Base-by-base conservation (phyloP, 2,888 invertebrate genomes). In the Axea sp. region DNA sequence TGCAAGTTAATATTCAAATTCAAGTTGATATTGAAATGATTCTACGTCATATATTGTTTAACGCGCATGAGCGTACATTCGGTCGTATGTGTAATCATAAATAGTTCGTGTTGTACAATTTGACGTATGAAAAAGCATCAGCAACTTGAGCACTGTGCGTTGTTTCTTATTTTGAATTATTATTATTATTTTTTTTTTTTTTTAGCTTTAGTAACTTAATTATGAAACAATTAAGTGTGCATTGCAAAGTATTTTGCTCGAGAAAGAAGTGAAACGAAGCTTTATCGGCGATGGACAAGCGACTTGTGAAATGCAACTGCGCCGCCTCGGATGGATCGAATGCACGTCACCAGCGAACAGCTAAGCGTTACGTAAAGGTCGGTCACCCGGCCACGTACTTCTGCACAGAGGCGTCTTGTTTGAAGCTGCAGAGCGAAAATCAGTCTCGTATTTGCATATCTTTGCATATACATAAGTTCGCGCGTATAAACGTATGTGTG, bases 301-400 rank as follows among this genome's bases (percentile, higher is more conserved):
- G 53, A 9, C 28, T 55, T 49, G 45, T 41, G 51, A 65, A 65
- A 67, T 72, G 68, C 75, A 68, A 72, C 62, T 64, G 68, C 68
- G 67, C 57, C 55, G 76, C 76, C 60, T 64, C 43, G 67, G 60
- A 79, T 68, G 77, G 77, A 78, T 78, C 78, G 78, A 74, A 78
- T 78, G 78, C 74, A 78, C 81, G 81, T 80, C 82, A 80, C 71
- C 77, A 76, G 76, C 80, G 71, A 83, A 82, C 82, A 82, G 81
- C 80, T 78, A 76, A 78, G 80, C 81, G 84, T 87, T 87, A 87
- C 86, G 87, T 87, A 87, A 87, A 87, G 87, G 87, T 87, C 87
- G 86, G 86, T 87, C 86, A 87, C 86, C 86, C 86, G 84, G 82
- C 83, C 82, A 82, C 80, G 81, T 76, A 78, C 74, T 73, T 80